Conservation (phyloP, 92 coral and sea anemone genomes). For the Zoanthus sansibaricus region DNA sequence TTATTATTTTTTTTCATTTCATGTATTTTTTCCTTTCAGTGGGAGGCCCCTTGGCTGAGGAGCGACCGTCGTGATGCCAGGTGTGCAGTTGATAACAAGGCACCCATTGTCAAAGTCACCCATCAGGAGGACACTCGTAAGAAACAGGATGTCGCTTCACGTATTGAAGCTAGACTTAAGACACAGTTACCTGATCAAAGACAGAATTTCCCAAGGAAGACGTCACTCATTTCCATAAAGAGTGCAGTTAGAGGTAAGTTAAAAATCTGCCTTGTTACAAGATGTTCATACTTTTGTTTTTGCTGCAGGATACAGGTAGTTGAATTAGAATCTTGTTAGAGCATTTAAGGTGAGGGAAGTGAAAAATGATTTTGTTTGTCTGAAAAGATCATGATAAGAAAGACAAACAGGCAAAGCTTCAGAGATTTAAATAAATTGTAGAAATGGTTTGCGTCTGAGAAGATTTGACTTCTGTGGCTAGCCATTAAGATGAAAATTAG, state of each 20-base stretch:
- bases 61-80: constrained; percentile 56
- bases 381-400: too few relatives aligned
- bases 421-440: too few relatives aligned
- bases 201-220: background rate
- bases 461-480: too few relatives aligned
- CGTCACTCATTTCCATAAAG: constrained; percentile 2
- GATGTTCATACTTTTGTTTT: too few relatives aligned
- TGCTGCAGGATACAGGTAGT: too few relatives aligned
- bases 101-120: constrained; percentile 58
- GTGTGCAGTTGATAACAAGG: constrained; percentile 48
- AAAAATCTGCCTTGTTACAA: background rate
- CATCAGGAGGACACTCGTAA: constrained; percentile 25
- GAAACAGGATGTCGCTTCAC: constrained; percentile 82
- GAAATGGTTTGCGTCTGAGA: too few relatives aligned
- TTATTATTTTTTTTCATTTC: background rate
- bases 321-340: too few relatives aligned
- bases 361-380: too few relatives aligned
- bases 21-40: constrained; percentile 2
- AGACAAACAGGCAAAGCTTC: too few relatives aligned
- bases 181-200: constrained; percentile 7
- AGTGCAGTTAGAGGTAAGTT: constrained; percentile 17
- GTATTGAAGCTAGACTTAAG: constrained; percentile 74
- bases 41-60: constrained; percentile 90
- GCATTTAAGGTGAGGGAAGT: too few relatives aligned
- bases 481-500: too few relatives aligned